These are phyloP conservation scores for Congeria kusceri DNA, from an alignment of 2,888 invertebrate species.

Conservation along the genomic window DNA sequence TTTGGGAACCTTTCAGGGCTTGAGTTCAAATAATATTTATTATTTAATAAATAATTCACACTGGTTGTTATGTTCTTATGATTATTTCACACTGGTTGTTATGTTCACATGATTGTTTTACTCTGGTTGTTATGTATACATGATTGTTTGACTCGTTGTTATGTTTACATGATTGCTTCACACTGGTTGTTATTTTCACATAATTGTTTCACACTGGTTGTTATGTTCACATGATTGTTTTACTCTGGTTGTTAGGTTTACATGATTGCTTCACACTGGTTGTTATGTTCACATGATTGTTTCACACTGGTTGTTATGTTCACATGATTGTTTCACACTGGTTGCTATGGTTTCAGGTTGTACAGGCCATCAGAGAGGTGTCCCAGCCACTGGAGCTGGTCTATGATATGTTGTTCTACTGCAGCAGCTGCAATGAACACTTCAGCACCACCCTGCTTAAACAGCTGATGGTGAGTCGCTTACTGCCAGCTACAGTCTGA, in stretches of 20 bases:
- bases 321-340: no score
- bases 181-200: background rate
- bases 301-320: no score
- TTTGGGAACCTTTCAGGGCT: no score
- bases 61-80: background rate
- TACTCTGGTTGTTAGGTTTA: background rate
- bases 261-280: no score
- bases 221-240: background rate
- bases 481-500: no score
- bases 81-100: background rate
- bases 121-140: background rate
- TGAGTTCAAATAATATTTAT: no score
- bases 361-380: conserved; percentile 84
- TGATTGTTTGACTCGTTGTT: background rate
- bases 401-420: conserved; percentile 84
- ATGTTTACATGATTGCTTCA: background rate
- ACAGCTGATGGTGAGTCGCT: conserved; percentile 83
- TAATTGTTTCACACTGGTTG: background rate
- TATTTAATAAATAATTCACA: no score
- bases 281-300: no score
- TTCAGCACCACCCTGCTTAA: conserved; percentile 83
- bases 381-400: conserved; percentile 72
- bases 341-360: conserved; percentile 77
- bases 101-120: no score
- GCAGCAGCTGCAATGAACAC: conserved; percentile 83